Evolutionary conservation across 2,888 invertebrate species (phyloP).

Genomic region (Conchocele bisecta): DNA sequence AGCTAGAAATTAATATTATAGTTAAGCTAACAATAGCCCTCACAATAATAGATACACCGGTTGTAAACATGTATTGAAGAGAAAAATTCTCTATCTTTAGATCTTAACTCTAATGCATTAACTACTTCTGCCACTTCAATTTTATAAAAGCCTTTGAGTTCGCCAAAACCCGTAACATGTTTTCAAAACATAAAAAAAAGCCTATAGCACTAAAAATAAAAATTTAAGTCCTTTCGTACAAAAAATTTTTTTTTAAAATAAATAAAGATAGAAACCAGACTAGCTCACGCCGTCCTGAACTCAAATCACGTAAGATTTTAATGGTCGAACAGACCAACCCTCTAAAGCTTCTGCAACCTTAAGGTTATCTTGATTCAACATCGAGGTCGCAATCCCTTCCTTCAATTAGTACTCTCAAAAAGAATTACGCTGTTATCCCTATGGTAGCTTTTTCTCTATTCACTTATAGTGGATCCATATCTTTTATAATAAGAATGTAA

Average conservation of each 20-base stretch:
- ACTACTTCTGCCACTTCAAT: too few species aligned
- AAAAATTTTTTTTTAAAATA: neutral
- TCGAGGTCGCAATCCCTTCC: constrained; percentile 93
- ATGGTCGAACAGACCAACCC: constrained; percentile 87
- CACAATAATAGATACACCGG: too few species aligned
- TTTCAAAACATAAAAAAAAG: too few species aligned
- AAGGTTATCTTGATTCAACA: constrained; percentile 91
- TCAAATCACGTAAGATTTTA: constrained; percentile 94
- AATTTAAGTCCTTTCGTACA: constrained; percentile 8
- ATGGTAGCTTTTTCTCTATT: constrained; percentile 88
- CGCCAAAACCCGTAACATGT: too few species aligned
- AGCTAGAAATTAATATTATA: too few species aligned
- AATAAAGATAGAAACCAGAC: constrained; percentile 82
- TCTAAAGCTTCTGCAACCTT: constrained; percentile 87
- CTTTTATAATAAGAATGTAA: constrained; percentile 24
- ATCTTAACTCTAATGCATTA: neutral
- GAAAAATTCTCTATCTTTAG: neutral
- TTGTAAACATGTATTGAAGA: too few species aligned
- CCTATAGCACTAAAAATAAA: neutral
- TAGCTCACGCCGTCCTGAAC: constrained; percentile 93
- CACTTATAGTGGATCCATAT: constrained; percentile 48
- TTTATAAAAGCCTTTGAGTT: too few species aligned
- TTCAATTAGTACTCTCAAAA: constrained; percentile 89
- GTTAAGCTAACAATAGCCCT: too few species aligned
- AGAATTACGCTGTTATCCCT: constrained; percentile 93